These are phyloP conservation scores for Orientallactaga bullata DNA, from an alignment of 2,113 vertebrate species.

Conservation along the genomic window DNA sequence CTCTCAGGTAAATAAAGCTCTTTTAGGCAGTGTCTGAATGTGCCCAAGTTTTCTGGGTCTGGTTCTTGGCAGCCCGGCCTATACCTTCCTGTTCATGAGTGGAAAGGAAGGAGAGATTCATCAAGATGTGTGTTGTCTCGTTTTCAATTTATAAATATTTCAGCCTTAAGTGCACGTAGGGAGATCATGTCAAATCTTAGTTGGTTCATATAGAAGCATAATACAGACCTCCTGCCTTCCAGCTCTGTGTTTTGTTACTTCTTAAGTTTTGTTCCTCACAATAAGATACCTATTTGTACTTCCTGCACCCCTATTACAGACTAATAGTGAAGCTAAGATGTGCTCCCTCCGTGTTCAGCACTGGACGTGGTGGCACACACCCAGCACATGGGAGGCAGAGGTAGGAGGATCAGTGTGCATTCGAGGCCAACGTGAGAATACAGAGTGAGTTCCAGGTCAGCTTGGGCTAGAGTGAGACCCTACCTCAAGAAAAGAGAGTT, in stretches of 20 bases:
- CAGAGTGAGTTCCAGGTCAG: too few species aligned
- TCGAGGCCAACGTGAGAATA: too few species aligned
- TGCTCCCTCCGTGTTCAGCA: not conserved
- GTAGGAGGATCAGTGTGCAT: too few species aligned
- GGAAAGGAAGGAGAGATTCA: not conserved
- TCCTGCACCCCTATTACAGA: not conserved
- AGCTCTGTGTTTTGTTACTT: not conserved
- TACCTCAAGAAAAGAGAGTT: not conserved
- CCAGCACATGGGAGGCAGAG: too few species aligned
- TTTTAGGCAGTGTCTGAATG: not conserved
- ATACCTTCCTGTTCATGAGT: not conserved
- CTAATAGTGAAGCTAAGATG: not conserved
- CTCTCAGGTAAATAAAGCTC: not conserved
- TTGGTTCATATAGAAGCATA: not conserved
- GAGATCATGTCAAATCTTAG: not conserved
- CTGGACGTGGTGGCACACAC: too few species aligned
- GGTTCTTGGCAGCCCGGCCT: not conserved
- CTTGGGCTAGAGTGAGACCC: too few species aligned
- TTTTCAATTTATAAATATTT: not conserved
- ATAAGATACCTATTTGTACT: not conserved
- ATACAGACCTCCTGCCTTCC: not conserved
- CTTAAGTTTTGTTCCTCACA: not conserved
- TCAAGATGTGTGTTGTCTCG: not conserved
- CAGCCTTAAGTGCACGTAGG: not conserved
- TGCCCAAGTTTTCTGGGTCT: not conserved